These are phyloP conservation scores for Caretta caretta DNA, from an alignment of 2,113 vertebrate genomes.

Conservation along the genomic window DNA sequence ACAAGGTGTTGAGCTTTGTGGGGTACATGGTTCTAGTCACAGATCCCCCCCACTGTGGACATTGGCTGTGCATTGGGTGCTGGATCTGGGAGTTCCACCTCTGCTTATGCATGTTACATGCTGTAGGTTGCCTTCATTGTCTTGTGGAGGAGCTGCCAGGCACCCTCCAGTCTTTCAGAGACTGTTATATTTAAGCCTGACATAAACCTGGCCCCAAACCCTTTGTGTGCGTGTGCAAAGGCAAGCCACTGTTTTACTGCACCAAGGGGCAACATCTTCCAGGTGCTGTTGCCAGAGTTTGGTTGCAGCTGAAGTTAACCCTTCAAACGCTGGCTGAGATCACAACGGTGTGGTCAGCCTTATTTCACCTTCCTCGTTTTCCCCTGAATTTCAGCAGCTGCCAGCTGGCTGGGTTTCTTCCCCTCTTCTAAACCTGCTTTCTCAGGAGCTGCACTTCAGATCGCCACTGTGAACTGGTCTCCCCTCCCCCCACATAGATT, in stretches of 20 bases:
- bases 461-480: background rate
- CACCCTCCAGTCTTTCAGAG: fast-evolving
- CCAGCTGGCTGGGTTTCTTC: fast-evolving
- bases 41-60: background rate
- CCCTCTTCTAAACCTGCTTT: background rate
- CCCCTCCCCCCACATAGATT: fast-evolving
- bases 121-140: fast-evolving
- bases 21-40: background rate
- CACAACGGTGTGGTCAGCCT: fast-evolving
- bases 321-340: fast-evolving
- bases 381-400: background rate
- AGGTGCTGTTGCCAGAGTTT: background rate
- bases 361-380: background rate
- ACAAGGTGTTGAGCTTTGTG: background rate
- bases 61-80: background rate
- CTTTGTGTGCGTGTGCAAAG: fast-evolving
- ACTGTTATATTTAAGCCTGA: fast-evolving
- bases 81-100: background rate
- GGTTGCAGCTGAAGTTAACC: background rate
- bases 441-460: background rate
- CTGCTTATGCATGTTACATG: fast-evolving
- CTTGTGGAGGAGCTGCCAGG: background rate
- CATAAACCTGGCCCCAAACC: fast-evolving
- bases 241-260: background rate
- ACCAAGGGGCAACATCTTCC: fast-evolving